Evolutionary conservation across 1,140 invertebrate genomes (phyloP).

Genomic region (Meloidogyne exigua): DNA sequence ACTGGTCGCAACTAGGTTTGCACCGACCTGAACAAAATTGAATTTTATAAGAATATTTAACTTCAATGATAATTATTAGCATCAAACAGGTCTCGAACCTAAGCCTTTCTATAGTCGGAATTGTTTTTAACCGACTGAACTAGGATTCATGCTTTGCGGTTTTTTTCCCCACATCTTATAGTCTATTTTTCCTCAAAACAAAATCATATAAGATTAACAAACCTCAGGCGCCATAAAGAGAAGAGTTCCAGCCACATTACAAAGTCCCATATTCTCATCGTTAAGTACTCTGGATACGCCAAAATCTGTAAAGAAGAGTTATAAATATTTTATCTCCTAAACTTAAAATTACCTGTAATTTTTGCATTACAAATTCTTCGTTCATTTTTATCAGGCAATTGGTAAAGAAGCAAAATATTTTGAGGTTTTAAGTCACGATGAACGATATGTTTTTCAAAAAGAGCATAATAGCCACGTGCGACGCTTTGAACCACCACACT

Average conservation of each 20-base stretch:
- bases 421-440: slow-evolving; percentile 62
- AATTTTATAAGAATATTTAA: no score
- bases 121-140: no score
- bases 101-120: no score
- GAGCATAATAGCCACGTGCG: slow-evolving; percentile 56
- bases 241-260: slow-evolving; percentile 61
- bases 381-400: slow-evolving; percentile 16
- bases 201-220: no score
- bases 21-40: slow-evolving; percentile 61
- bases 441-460: slow-evolving; percentile 56
- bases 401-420: slow-evolving; percentile 53
- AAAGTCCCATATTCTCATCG: slow-evolving; percentile 43
- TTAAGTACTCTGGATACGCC: slow-evolving; percentile 53
- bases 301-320: slow-evolving; percentile 37
- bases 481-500: slow-evolving; percentile 53
- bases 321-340: no score
- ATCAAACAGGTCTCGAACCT: no score
- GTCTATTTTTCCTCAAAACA: no score
- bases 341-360: slow-evolving; percentile 35
- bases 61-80: no score
- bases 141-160: no score
- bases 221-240: background rate
- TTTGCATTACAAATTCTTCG: slow-evolving; percentile 49
- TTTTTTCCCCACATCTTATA: no score
- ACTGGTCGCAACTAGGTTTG: slow-evolving; percentile 51